These are phyloP conservation scores for Erpetoichthys calabaricus DNA, from an alignment of 2,797 vertebrate genomes.

Conservation along the genomic window DNA sequence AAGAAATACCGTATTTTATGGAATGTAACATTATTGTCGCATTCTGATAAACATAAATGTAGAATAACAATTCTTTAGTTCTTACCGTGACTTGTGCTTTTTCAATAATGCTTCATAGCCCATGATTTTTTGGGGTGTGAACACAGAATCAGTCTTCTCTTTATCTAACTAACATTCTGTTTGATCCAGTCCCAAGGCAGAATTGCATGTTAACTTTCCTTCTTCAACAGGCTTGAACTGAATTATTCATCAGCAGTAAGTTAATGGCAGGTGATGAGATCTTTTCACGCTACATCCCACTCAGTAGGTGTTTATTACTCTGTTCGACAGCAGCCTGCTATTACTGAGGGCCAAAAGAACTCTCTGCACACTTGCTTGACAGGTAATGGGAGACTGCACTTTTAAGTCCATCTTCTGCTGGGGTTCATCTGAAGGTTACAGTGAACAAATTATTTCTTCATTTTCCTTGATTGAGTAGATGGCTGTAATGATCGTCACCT, in stretches of 20 bases:
- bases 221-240: slow-evolving; percentile 22
- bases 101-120: no score
- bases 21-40: no score
- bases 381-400: slow-evolving; percentile 40
- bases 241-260: slow-evolving; percentile 53
- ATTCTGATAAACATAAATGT: no score
- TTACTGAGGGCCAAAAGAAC: slow-evolving; percentile 32
- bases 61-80: no score
- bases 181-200: no score
- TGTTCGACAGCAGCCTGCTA: slow-evolving; percentile 40
- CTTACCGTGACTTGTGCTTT: no score
- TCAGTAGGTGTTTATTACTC: slow-evolving; percentile 60
- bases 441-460: slow-evolving; percentile 64
- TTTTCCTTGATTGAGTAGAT: slow-evolving; percentile 56
- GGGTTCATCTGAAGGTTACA: slow-evolving; percentile 61
- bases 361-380: slow-evolving; percentile 27
- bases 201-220: no score
- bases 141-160: no score
- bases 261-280: slow-evolving; percentile 55
- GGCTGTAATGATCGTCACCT: slow-evolving; percentile 64
- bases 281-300: slow-evolving; percentile 41
- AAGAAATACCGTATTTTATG: no score
- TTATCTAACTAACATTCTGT: no score
- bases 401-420: slow-evolving; percentile 50
- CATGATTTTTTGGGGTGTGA: no score